phyloP scores from a whole-genome alignment of 2,113 vertebrate genomes.

The Diglossa brunneiventris region DNA sequence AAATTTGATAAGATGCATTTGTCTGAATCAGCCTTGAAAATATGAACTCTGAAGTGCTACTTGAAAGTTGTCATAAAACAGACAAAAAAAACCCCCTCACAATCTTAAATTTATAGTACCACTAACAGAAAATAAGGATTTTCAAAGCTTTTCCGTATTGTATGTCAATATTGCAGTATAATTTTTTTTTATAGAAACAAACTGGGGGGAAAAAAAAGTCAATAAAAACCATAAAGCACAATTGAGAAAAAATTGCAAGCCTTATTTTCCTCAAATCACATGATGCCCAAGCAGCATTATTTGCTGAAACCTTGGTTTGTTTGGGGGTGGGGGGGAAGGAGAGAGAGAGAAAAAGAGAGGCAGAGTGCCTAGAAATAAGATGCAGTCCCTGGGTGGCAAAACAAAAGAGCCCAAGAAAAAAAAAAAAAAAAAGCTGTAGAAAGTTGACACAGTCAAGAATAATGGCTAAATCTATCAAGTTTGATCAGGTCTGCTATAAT shows the following conservation, averaged over 20 bases:
- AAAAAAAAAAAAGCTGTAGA: slow-evolving; percentile 57
- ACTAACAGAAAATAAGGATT: slow-evolving; percentile 74
- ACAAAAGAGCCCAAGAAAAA: slow-evolving; percentile 76
- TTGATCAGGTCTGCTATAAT: slow-evolving; percentile 92
- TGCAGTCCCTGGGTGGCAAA: slow-evolving; percentile 82
- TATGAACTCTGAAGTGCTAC: slow-evolving; percentile 63
- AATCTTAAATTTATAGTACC: slow-evolving; percentile 70
- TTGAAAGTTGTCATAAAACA: slow-evolving; percentile 72
- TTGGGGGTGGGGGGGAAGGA: not conserved
- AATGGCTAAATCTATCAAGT: slow-evolving; percentile 93
- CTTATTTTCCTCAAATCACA: slow-evolving; percentile 81
- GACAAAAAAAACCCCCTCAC: slow-evolving; percentile 50
- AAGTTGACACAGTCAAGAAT: slow-evolving; percentile 89
- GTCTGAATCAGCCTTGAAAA: slow-evolving; percentile 64
- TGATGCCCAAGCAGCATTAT: slow-evolving; percentile 77
- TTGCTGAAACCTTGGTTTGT: slow-evolving; percentile 78
- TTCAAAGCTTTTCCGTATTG: slow-evolving; percentile 74
- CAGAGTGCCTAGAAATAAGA: slow-evolving; percentile 77
- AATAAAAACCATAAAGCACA: slow-evolving; percentile 81
- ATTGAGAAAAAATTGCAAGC: slow-evolving; percentile 78
- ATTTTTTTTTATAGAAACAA: slow-evolving; percentile 71
- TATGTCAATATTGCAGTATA: slow-evolving; percentile 75
- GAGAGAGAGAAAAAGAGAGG: slow-evolving; percentile 36
- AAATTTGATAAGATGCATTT: slow-evolving; percentile 62
- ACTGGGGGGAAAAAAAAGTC: slow-evolving; percentile 26